Evolutionary conservation across 2,113 vertebrate genomes (phyloP).

Genomic region (Chiloscyllium plagiosum): DNA sequence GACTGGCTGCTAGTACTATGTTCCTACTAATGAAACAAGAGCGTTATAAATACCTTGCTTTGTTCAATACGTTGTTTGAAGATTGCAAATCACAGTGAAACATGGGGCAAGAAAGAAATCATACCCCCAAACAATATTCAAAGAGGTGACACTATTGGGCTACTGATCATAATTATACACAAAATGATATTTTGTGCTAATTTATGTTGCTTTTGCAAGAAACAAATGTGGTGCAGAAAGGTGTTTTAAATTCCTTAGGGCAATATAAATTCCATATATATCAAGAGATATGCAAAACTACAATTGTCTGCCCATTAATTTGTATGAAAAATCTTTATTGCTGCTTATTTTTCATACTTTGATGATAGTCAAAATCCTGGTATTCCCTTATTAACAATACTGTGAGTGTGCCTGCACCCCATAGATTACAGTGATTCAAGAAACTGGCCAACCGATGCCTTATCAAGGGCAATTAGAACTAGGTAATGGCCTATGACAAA

Average conservation of each 20-base stretch:
- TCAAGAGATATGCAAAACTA: neutral
- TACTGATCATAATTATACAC: neutral
- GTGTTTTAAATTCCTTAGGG: neutral
- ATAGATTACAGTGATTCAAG: too few species aligned
- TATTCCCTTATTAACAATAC: too few species aligned
- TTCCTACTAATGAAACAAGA: neutral
- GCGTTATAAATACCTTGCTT: neutral
- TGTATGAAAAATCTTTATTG: neutral
- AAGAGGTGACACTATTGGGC: neutral
- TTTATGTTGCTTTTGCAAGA: neutral
- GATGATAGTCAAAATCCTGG: neutral
- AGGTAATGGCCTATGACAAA: too few species aligned
- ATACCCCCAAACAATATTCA: neutral
- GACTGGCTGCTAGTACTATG: neutral
- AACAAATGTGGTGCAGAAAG: neutral
- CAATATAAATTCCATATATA: too few species aligned
- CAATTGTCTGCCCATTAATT: neutral
- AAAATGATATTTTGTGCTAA: neutral
- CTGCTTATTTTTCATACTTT: neutral
- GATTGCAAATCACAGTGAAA: constrained; percentile 9
- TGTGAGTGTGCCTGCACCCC: too few species aligned
- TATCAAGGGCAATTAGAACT: too few species aligned
- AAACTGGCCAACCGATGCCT: too few species aligned
- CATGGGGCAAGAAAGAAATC: neutral
- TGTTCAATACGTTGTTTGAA: neutral